Evolutionary conservation across 2,113 vertebrate genomes (phyloP), one percentile per base, ranked within the genome.

Genomic region (Rhombomys opimus): DNA sequence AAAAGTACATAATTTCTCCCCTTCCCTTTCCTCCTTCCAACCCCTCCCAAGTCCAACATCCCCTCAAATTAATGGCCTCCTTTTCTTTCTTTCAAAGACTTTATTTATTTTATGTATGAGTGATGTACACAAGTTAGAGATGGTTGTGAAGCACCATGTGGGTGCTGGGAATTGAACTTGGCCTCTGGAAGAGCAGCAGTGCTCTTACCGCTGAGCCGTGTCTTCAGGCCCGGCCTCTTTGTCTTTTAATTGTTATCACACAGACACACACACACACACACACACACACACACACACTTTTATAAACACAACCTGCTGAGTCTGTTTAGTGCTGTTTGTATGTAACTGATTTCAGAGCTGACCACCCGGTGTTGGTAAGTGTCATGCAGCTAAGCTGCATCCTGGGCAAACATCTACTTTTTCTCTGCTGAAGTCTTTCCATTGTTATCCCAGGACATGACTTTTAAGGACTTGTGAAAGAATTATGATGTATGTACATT

Each of bases 401-500:
- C 13, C n/a, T 85, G 38, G 41, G 20, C 7, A 52, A 17, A 23
- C 18, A 38, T 87, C 18, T 35, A 54, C 73, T 85, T 75, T 59
- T 23, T 23, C 7, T 57, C 80, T 61, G 88, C 35, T 96, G 78
- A 46, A 5, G 46, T 46, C 46, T 46, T 81, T 90, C 89, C 35
- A 25, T 50, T 54, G 81, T 57, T 41, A 90, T 76, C 15, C 76
- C 50, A 27, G 87, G 54, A 72, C n/a, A 41, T 61, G 61, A 54
- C 73, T 85, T 80, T 59, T 68, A 85, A 68, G 57, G 61, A 91
- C 46, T 91, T 78, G 61, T 61, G 35, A 85, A 50, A 91, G 67
- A 15, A 80, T 67, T 81, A 35, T 63, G 25, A 5, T 78, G 57
- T 67, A 22, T 91, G 17, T 92, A 88, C 67, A 59, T 87, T 89